These are phyloP conservation scores for Indicator indicator DNA, from an alignment of 2,113 vertebrate genomes.

Conservation along the genomic window DNA sequence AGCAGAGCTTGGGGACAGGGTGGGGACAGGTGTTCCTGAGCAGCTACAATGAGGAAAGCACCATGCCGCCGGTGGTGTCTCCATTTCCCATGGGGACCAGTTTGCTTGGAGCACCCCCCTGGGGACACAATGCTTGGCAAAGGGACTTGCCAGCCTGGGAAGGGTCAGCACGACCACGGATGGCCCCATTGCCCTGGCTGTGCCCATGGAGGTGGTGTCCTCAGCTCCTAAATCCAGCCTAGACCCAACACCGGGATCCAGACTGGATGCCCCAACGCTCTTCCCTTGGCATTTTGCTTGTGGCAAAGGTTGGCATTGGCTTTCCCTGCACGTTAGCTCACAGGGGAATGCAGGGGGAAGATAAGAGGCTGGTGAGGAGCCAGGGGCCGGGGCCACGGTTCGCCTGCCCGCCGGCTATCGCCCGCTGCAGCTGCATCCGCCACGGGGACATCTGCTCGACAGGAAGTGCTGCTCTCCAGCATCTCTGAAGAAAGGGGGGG, in stretches of 20 bases:
- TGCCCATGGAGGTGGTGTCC: rapidly evolving
- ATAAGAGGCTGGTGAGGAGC: constrained; percentile 85
- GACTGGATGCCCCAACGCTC: background rate
- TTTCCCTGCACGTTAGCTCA: constrained; percentile 41
- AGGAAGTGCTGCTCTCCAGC: constrained; percentile 78
- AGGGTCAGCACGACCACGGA: rapidly evolving
- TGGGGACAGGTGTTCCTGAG: rapidly evolving
- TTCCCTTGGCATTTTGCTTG: background rate
- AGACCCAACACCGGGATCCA: background rate
- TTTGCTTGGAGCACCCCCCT: background rate
- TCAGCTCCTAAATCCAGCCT: background rate
- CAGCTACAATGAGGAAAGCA: rapidly evolving
- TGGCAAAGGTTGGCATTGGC: constrained; percentile 16
- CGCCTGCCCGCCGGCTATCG: constrained; percentile 81
- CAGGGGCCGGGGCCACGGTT: constrained; percentile 70
- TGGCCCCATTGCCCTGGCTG: rapidly evolving
- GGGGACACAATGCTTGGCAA: rapidly evolving
- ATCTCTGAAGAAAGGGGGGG: constrained; percentile 9
- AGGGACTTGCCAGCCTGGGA: background rate
- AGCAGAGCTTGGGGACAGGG: rapidly evolving
- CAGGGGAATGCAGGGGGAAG: constrained; percentile 41
- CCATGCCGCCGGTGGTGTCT: rapidly evolving
- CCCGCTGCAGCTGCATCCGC: constrained; percentile 85
- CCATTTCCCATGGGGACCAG: rapidly evolving
- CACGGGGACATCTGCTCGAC: constrained; percentile 84